Percentiles rank a stretch among this genome's conserved stretches.
Evolutionary conservation across 2,797 vertebrate genomes (phyloP).

Genomic region (Mus caroli): DNA sequence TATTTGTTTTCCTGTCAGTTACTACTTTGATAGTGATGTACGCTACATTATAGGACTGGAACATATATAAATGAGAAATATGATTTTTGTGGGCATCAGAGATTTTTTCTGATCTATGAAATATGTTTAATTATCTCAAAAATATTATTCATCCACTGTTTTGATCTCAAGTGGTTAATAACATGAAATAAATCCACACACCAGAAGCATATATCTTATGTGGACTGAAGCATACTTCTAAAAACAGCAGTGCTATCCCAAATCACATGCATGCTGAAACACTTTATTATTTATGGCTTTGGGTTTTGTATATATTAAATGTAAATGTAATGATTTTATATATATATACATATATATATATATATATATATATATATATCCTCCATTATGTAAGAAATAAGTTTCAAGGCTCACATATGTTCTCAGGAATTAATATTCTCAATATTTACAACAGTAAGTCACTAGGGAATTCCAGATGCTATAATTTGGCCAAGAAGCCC

Average conservation of each 20-base stretch:
- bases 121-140: slow-evolving; percentile 76
- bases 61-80: slow-evolving; percentile 62
- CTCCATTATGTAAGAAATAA: slow-evolving; percentile 77
- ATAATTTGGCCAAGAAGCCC: slow-evolving; percentile 68
- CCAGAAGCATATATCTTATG: slow-evolving; percentile 84
- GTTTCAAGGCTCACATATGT: slow-evolving; percentile 68
- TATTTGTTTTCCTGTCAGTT: slow-evolving; percentile 40
- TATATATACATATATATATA: slow-evolving; percentile 71
- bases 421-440: slow-evolving; percentile 81
- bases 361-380: neutral
- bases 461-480: slow-evolving; percentile 58
- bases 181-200: slow-evolving; percentile 86
- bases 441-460: slow-evolving; percentile 80
- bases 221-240: slow-evolving; percentile 78
- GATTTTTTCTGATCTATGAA: slow-evolving; percentile 71
- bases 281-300: slow-evolving; percentile 86
- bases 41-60: neutral
- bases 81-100: slow-evolving; percentile 41
- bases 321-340: slow-evolving; percentile 84
- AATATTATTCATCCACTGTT: slow-evolving; percentile 76
- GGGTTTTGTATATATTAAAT: slow-evolving; percentile 80
- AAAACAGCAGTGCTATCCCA: slow-evolving; percentile 84
- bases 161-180: slow-evolving; percentile 69
- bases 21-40: slow-evolving; percentile 55
- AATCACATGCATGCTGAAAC: slow-evolving; percentile 78